These are phyloP conservation scores for Drosophila yakuba DNA, from an alignment of 1,140 invertebrate species.

Conservation along the genomic window DNA sequence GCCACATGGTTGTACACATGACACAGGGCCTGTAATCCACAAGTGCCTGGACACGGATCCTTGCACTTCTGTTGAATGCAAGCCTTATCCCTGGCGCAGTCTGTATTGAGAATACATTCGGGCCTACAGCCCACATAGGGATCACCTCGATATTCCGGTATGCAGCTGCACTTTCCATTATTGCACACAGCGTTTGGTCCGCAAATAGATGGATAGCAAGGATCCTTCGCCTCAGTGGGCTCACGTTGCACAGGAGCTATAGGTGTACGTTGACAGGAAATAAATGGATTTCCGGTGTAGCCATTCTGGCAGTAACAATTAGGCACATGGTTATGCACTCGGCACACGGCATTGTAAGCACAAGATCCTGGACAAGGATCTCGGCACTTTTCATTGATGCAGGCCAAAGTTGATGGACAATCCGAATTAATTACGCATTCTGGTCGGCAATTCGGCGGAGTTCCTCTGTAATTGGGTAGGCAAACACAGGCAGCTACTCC, in stretches of 20 bases:
- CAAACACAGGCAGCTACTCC: slow-evolving; percentile 88
- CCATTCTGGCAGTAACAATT: slow-evolving; percentile 90
- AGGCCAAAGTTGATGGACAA: slow-evolving; percentile 90
- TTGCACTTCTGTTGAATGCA: slow-evolving; percentile 90
- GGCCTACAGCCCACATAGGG: slow-evolving; percentile 88
- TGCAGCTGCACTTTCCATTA: slow-evolving; percentile 85
- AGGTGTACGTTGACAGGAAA: slow-evolving; percentile 85
- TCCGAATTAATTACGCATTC: slow-evolving; percentile 89
- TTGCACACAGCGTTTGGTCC: slow-evolving; percentile 91
- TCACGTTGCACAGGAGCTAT: slow-evolving; percentile 87
- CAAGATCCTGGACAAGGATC: slow-evolving; percentile 92
- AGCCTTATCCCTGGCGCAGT: slow-evolving; percentile 89
- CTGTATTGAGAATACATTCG: slow-evolving; percentile 90
- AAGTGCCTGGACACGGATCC: slow-evolving; percentile 92
- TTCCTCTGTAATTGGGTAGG: slow-evolving; percentile 87
- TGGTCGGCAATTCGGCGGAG: slow-evolving; percentile 90
- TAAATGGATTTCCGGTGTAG: slow-evolving; percentile 88
- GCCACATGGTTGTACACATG: slow-evolving; percentile 90
- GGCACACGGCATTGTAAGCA: slow-evolving; percentile 91
- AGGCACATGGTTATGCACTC: slow-evolving; percentile 90
- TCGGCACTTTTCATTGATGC: slow-evolving; percentile 92
- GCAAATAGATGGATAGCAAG: slow-evolving; percentile 88
- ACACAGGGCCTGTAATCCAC: slow-evolving; percentile 90
- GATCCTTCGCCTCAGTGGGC: slow-evolving; percentile 88
- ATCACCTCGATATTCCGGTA: slow-evolving; percentile 91